Evolutionary conservation across 2,888 invertebrate species (phyloP).

Genomic region (Tiliacea citrago): DNA sequence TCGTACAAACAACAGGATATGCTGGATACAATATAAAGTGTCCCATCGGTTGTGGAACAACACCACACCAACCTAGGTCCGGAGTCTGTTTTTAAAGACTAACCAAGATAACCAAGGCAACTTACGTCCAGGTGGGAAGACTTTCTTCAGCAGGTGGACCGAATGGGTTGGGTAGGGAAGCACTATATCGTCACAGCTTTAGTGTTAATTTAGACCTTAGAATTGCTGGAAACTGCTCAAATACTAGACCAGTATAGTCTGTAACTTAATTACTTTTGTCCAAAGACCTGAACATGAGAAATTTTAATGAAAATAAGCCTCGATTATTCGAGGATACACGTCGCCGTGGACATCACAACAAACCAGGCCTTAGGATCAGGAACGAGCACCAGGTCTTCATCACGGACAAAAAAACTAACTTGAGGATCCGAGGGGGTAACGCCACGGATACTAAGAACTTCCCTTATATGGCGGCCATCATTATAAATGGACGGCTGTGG

Average conservation of each 20-base stretch:
- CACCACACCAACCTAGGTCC: not conserved
- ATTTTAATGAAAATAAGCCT: not conserved
- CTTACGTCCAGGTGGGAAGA: not conserved
- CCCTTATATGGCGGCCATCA: constrained; percentile 86
- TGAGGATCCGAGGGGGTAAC: constrained; percentile 78
- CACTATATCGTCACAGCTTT: not conserved
- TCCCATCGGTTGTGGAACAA: not conserved
- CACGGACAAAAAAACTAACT: constrained; percentile 46
- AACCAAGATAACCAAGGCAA: not conserved
- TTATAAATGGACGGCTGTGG: constrained; percentile 85
- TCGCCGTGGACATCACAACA: constrained; percentile 39
- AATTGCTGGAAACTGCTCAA: not conserved
- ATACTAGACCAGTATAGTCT: not conserved
- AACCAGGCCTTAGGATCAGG: constrained; percentile 29
- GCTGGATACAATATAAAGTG: not conserved
- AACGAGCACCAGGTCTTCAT: constrained; percentile 61
- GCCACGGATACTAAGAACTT: constrained; percentile 79
- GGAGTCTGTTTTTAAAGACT: not conserved
- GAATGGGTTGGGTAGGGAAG: not conserved
- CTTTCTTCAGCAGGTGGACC: not conserved
- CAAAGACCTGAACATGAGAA: constrained; percentile 19
- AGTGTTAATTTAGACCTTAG: too few relatives aligned
- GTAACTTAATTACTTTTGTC: not conserved
- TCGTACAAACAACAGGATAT: not conserved
- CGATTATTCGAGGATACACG: constrained; percentile 55